Evolutionary conservation across 2,113 vertebrate species (phyloP).

Genomic region (Corapipo altera): DNA sequence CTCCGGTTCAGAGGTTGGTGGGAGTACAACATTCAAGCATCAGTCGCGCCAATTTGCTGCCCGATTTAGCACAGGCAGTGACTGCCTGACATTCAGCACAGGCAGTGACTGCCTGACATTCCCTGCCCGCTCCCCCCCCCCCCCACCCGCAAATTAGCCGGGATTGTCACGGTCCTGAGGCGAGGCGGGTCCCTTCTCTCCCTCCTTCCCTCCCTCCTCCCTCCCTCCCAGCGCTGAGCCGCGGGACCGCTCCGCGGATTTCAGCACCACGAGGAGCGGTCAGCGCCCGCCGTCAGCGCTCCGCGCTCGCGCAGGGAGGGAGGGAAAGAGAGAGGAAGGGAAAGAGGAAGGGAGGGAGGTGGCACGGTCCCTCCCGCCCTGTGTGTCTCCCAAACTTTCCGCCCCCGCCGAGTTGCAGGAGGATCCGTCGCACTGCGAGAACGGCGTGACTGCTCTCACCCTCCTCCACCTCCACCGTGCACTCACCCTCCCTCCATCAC

Average conservation of each 20-base stretch:
- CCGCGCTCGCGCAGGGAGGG: conserved; percentile 55
- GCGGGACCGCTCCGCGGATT: conserved; percentile 64
- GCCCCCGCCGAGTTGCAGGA: background rate
- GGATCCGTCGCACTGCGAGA: background rate
- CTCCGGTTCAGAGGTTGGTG: conserved; percentile 80
- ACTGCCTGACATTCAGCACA: conserved; percentile 87
- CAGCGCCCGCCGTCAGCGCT: conserved; percentile 88
- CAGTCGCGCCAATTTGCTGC: conserved; percentile 89
- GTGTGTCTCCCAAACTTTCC: background rate
- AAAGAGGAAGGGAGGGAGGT: too few species aligned
- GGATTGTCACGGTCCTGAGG: conserved; percentile 88
- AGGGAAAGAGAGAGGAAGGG: background rate
- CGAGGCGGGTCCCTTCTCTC: conserved; percentile 85
- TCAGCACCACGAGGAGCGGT: conserved; percentile 86
- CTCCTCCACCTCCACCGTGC: background rate
- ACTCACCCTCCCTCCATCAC: too few species aligned
- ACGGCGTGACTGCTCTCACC: background rate
- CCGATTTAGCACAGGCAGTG: conserved; percentile 86
- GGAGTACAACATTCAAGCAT: conserved; percentile 79
- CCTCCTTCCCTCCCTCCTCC: conserved; percentile 71
- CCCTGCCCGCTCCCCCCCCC: conserved; percentile 83
- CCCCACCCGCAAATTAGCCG: conserved; percentile 88
- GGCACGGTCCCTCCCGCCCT: background rate
- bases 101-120: conserved; percentile 86
- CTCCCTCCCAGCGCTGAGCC: background rate